Evolutionary conservation across 1,140 invertebrate species (phyloP), one percentile per base, ranked within the genome.

Genomic region (Drosophila neocordata): DNA sequence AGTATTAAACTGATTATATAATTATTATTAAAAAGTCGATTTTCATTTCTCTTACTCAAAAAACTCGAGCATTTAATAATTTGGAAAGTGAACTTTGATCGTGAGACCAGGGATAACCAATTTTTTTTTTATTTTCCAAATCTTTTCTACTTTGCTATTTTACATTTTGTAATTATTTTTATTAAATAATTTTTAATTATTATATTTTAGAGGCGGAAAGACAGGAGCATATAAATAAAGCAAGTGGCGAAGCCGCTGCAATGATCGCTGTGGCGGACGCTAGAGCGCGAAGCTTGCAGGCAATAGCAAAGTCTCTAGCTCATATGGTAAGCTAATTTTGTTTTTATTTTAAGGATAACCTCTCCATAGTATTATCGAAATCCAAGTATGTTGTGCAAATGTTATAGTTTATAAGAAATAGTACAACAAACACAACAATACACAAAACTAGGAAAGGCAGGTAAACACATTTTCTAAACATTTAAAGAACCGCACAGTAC

Each of bases 191-290:
- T 24, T 13, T 37, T 58, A 4, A 52, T 9, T 34, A 11, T 7
- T 48, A 31, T 12, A 7, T 92, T 92, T 12, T 90, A 95, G 96
- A 98, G 94, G 97, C 96, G 38, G 95, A 96, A 73, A 95, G 95
- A 73, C 95, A 97, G 75, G 96, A 98, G 90, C 95, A 97, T 83
- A 97, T 98, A 65, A 98, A 98, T 90, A 95, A 95, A 91, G 97
- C 97, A 1, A 94, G 93, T 68, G 97, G 97, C 90, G 96, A 98
- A 92, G 97, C 98, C 5, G 93, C 96, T 77, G 98, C 97, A 7
- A 94, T 99, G 81, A 85, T 98, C 15, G 95, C 96, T 0, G 95
- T 98, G 20, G 97, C 98, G 0, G 94, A 96, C 89, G 97, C 97
- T 12, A 93, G 97, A 84, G 95, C 97, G 0, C 94, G 94, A 64